A percentile compares a stretch with the other conserved stretches of the same genome.
Evolutionary conservation across 2,797 vertebrate genomes (phyloP).

Genomic region (Coluber constrictor): DNA sequence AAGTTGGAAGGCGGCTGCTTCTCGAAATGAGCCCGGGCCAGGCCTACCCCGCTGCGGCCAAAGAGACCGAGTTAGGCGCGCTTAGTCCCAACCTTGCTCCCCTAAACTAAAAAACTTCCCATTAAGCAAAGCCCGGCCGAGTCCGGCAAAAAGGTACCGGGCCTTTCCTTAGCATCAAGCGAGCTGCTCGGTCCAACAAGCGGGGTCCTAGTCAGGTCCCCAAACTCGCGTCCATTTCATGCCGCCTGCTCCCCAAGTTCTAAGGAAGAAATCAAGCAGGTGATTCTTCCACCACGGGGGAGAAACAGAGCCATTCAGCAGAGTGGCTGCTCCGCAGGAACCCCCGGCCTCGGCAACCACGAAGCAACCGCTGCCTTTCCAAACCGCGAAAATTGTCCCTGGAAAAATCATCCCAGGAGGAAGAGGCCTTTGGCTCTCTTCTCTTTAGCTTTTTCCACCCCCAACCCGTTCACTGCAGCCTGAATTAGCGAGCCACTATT

Average conservation of each 20-base stretch:
- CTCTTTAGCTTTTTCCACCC: neutral
- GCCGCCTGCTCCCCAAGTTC: neutral
- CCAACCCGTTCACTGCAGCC: neutral
- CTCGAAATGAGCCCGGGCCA: constrained; percentile 98
- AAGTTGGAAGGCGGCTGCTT: constrained; percentile 99
- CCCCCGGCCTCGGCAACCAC: neutral
- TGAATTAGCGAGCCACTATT: neutral
- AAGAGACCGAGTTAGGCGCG: constrained; percentile 67
- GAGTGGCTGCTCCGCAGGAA: neutral
- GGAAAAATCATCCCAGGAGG: neutral
- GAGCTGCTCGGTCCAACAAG: neutral
- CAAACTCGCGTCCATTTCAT: neutral
- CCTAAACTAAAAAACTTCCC: neutral
- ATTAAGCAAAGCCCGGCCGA: neutral
- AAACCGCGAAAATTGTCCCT: neutral
- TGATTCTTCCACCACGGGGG: neutral
- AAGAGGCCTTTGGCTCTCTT: neutral
- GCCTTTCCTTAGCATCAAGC: neutral
- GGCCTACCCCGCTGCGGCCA: constrained; percentile 92
- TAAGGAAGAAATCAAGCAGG: no score
- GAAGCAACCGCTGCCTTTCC: neutral
- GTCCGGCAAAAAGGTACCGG: neutral
- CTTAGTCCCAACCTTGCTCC: neutral
- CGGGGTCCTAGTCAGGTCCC: neutral
- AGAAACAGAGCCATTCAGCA: neutral